These are phyloP conservation scores for Esox niger DNA, from an alignment of 2,113 vertebrate genomes.

Conservation along the genomic window DNA sequence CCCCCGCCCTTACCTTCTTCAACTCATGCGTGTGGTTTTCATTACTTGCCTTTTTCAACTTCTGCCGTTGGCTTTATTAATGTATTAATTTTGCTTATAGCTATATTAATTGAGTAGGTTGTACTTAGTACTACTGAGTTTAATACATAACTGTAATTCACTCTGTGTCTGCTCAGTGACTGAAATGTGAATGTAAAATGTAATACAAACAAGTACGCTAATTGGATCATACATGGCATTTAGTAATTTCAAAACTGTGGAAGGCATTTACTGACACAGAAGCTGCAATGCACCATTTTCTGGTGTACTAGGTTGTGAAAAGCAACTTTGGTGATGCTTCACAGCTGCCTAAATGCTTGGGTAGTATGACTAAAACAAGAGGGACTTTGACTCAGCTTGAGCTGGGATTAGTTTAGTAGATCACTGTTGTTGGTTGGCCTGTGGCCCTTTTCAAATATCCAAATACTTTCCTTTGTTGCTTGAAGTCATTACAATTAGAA, in stretches of 20 bases:
- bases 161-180: too few species aligned
- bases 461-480: neutral
- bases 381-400: slow-evolving; percentile 11
- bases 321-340: neutral
- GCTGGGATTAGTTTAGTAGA: neutral
- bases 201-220: neutral
- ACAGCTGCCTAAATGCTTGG: neutral
- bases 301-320: neutral
- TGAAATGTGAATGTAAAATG: too few species aligned
- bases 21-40: too few species aligned
- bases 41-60: too few species aligned
- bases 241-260: neutral
- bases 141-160: too few species aligned
- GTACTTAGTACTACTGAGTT: too few species aligned
- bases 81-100: too few species aligned
- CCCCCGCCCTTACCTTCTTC: too few species aligned
- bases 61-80: too few species aligned
- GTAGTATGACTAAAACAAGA: slow-evolving; percentile 26
- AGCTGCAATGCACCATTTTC: slow-evolving; percentile 1
- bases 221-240: neutral
- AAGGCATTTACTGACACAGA: slow-evolving; percentile 1
- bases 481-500: neutral
- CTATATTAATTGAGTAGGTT: too few species aligned
- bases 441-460: neutral
- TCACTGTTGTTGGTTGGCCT: neutral